Evolutionary conservation across 2,888 invertebrate genomes (phyloP), one percentile per base, ranked within the genome.

Genomic region (Himalopsyche japonica): DNA sequence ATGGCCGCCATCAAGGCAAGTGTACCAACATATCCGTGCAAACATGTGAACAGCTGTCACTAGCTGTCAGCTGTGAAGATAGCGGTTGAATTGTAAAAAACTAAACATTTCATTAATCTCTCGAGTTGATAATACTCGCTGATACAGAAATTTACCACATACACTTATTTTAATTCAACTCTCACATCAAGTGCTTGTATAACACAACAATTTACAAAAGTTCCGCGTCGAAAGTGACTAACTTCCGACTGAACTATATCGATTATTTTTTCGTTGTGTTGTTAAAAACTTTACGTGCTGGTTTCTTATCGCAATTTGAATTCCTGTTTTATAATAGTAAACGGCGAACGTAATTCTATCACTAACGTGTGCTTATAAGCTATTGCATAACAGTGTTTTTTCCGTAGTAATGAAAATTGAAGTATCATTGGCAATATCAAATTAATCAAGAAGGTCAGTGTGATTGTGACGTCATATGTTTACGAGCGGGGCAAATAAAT

Each of bases 391-490:
- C 12, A 12, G 5, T 70, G 12, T 12, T 5, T 27, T 70, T 24
- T 57, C 20, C n/a, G 10, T 57, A n/a, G 1, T 57, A 57, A 7
- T 24, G 12, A 30, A 70, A 70, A 27, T 70, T 70, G 3, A 70
- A 70, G 12, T 27, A 15, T 70, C 27, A 70, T 70, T 27, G 70
- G 7, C 77, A 77, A 77, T 77, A 43, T 77, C 77, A 77, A 77
- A 77, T 20, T 77, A 10, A 77, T 77, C 37, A 24, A 37, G 77
- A 77, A 76, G 70, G 76, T 77, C 77, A 43, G 37, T 43, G 77
- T 37, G 15, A 37, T 12, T 37, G 20, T 82, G 82, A 57, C 83
- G 76, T 80, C 80, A 80, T 10, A 27, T 70, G 27, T 70, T 70
- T 70, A 70, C 27, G 27, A 70, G 70, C 27, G 12, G 24, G 27